phyloP scores from a whole-genome alignment of 2,113 vertebrate genomes.

The Nipponia nippon region DNA sequence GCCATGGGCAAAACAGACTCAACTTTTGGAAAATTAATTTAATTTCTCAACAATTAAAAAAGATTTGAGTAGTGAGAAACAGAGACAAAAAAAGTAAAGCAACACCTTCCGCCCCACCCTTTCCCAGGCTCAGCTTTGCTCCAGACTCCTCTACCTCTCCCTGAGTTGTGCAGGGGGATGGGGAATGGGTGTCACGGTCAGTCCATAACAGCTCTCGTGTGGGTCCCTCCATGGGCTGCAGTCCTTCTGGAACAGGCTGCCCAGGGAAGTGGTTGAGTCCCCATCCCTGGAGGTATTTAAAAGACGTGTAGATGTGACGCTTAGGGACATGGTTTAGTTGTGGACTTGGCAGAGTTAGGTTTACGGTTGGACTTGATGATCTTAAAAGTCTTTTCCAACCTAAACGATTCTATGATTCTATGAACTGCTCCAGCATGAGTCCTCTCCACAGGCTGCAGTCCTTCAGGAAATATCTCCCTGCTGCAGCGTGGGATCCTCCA shows the following conservation, averaged over 20 bases:
- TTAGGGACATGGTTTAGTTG: too few species aligned
- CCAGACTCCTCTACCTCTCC: background rate
- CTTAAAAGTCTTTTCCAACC: too few species aligned
- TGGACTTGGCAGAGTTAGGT: too few species aligned
- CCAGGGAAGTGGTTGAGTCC: too few species aligned
- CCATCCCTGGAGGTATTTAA: too few species aligned
- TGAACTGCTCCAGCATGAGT: background rate
- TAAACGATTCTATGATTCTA: too few species aligned
- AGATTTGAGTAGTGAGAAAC: background rate
- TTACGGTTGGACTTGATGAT: too few species aligned
- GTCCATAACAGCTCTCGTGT: background rate
- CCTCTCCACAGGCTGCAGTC: background rate
- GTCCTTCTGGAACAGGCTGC: background rate
- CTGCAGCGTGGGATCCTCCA: background rate
- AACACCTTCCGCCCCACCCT: background rate
- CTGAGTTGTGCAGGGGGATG: rapidly evolving
- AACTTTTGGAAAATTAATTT: background rate
- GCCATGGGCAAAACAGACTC: background rate
- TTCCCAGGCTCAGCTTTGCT: background rate
- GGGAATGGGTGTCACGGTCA: background rate
- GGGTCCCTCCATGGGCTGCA: rapidly evolving
- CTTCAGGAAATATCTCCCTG: background rate
- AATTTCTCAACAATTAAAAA: background rate
- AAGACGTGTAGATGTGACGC: too few species aligned
- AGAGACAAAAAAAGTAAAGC: background rate